Percentiles rank a stretch among this genome's conserved stretches.
These are phyloP conservation scores for Cranoglanis bouderius DNA, from an alignment of 2,113 vertebrate species.

Conservation along the genomic window DNA sequence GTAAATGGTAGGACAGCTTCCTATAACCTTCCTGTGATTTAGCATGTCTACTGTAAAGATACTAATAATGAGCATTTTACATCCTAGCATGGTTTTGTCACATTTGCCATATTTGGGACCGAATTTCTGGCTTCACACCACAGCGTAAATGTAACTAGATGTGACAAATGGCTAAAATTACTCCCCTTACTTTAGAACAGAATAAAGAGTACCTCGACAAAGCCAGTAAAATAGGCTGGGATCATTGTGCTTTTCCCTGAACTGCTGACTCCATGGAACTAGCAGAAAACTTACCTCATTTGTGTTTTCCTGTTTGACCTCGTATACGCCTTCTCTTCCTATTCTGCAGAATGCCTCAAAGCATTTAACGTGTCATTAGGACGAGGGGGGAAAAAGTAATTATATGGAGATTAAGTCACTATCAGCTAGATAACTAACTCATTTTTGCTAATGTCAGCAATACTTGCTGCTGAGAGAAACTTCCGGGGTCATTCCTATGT, in stretches of 20 bases:
- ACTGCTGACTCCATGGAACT: not conserved
- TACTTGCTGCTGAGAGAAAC: not conserved
- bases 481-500: too few species aligned
- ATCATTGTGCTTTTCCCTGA: not conserved
- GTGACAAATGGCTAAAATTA: not conserved
- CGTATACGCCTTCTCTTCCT: not conserved
- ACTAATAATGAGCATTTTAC: not conserved
- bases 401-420: not conserved
- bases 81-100: not conserved
- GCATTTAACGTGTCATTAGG: not conserved
- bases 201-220: not conserved
- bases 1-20: not conserved
- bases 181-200: not conserved
- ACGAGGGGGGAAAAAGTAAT: not conserved
- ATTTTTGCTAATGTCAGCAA: not conserved
- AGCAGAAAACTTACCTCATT: not conserved
- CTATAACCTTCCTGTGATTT: not conserved
- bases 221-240: not conserved
- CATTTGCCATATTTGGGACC: not conserved
- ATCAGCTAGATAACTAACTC: not conserved
- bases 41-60: not conserved
- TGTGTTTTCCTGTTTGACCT: not conserved
- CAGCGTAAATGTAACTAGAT: not conserved
- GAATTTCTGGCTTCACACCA: not conserved
- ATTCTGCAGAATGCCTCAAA: not conserved